A percentile compares a stretch with the other conserved stretches of the same genome.
Conservation (phyloP, 2,113 vertebrate genomes). For the Urocitellus parryii region DNA sequence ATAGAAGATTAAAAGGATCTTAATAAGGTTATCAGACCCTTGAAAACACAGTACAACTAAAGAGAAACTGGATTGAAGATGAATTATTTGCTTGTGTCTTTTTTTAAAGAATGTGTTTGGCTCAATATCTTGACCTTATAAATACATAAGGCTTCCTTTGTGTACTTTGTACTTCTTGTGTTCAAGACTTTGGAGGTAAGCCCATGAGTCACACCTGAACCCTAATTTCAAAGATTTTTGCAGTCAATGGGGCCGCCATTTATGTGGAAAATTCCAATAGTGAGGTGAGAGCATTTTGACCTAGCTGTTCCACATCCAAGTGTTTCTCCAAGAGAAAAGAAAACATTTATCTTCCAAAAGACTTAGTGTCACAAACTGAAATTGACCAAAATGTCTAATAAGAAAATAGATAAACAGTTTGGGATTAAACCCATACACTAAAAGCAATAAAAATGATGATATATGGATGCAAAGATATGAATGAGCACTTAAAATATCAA, state of each 20-base stretch:
- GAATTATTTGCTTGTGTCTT: background rate
- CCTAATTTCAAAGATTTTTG: background rate
- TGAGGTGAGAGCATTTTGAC: background rate
- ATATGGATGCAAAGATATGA: background rate
- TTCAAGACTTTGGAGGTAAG: background rate
- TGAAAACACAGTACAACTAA: background rate
- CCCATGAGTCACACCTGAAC: background rate
- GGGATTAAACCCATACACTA: background rate
- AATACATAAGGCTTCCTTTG: background rate
- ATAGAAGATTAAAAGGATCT: background rate
- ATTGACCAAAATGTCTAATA: background rate
- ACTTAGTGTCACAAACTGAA: background rate
- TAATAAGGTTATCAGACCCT: background rate
- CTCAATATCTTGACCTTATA: background rate
- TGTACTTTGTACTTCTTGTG: background rate
- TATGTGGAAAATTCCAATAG: background rate
- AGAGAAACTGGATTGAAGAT: background rate
- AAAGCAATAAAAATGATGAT: constrained; percentile 38
- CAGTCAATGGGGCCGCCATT: background rate
- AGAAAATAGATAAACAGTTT: background rate
- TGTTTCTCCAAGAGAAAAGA: background rate
- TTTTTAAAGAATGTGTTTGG: background rate
- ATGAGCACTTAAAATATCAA: background rate
- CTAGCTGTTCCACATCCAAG: background rate
- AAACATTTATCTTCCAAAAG: background rate